Evolutionary conservation across 35 echinoderm and acorn worm species (phyloP).

Genomic region (Ophiothrix spiculata): DNA sequence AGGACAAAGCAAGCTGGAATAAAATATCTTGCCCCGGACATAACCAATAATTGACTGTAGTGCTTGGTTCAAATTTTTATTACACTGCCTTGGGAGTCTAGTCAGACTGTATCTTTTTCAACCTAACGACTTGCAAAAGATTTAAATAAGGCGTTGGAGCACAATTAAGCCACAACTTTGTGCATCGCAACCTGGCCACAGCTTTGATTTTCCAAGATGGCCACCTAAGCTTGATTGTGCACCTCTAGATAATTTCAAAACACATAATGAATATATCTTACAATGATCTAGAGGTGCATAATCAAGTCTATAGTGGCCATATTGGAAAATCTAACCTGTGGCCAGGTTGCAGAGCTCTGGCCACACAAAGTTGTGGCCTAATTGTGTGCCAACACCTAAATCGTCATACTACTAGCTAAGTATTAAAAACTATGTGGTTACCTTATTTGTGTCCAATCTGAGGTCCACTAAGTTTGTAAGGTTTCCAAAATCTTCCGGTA

Average conservation of each 20-base stretch:
- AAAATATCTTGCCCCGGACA: too few relatives aligned
- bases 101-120: too few relatives aligned
- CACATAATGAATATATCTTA: neutral
- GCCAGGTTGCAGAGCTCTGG: neutral
- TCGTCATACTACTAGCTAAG: neutral
- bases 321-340: neutral
- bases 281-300: neutral
- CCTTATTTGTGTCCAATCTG: slow-evolving; percentile 73
- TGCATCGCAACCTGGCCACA: too few relatives aligned
- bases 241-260: neutral
- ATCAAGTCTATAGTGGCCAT: too few relatives aligned
- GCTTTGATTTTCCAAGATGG: too few relatives aligned
- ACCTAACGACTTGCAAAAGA: neutral
- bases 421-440: neutral
- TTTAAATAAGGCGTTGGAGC: too few relatives aligned
- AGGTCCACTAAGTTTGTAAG: slow-evolving; percentile 56
- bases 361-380: neutral
- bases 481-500: slow-evolving; percentile 83
- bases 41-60: too few relatives aligned
- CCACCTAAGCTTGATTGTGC: too few relatives aligned
- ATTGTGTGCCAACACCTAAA: neutral
- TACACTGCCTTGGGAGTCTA: too few relatives aligned
- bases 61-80: too few relatives aligned
- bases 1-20: too few relatives aligned
- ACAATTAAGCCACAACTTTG: too few relatives aligned